These are phyloP conservation scores for Melierax canorus DNA, from an alignment of 2,113 vertebrate species.

Conservation along the genomic window DNA sequence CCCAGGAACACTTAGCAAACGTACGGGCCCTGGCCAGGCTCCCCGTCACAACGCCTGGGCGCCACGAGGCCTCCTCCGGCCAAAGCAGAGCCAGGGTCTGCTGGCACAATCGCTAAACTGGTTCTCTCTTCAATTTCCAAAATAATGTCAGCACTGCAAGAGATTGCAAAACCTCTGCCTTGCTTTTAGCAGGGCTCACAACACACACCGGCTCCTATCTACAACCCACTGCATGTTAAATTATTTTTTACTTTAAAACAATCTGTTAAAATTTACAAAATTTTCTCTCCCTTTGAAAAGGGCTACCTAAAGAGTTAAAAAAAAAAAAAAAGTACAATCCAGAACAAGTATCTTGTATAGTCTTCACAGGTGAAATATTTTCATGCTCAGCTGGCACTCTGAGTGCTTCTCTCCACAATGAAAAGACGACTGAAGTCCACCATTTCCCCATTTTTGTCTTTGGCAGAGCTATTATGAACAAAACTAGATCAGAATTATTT, in stretches of 20 bases:
- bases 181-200: not conserved
- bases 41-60: accelerated
- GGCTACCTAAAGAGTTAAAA: not conserved
- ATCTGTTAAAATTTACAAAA: not conserved
- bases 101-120: not conserved
- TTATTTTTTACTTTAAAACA: not conserved
- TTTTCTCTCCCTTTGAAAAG: not conserved
- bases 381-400: not conserved
- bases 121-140: not conserved
- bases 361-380: not conserved
- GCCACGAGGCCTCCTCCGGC: accelerated
- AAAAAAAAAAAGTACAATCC: not conserved
- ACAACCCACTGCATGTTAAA: not conserved
- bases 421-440: not conserved
- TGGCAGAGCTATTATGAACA: not conserved
- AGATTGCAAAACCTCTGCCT: not conserved
- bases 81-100: not conserved
- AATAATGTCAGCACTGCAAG: not conserved
- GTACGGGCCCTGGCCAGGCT: not conserved
- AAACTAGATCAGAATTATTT: not conserved
- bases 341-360: not conserved
- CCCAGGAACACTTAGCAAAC: not conserved
- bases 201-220: not conserved
- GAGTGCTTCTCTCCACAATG: not conserved
- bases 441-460: not conserved